Evolutionary conservation across 2,888 invertebrate species (phyloP).

Genomic region (Meteorus colon): DNA sequence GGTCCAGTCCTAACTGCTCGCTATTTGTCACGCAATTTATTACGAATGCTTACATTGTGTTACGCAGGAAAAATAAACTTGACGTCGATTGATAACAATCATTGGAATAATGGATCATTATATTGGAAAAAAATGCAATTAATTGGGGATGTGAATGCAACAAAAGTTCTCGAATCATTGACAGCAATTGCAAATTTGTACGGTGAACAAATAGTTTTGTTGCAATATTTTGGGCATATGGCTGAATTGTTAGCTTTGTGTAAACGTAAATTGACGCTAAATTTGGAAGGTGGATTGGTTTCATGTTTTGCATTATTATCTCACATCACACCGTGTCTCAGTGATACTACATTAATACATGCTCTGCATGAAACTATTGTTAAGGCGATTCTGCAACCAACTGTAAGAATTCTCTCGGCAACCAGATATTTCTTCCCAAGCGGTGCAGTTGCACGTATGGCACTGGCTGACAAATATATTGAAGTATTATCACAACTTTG

Average conservation of each 20-base stretch:
- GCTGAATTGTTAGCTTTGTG: constrained; percentile 88
- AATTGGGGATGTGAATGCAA: constrained; percentile 87
- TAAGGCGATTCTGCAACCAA: constrained; percentile 87
- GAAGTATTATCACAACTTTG: constrained; percentile 89
- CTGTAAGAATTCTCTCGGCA: constrained; percentile 86
- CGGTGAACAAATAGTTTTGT: constrained; percentile 89
- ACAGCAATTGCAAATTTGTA: constrained; percentile 91
- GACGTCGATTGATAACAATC: constrained; percentile 72
- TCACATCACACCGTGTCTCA: constrained; percentile 86
- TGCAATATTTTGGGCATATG: constrained; percentile 93
- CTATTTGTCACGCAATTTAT: constrained; percentile 90
- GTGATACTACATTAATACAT: constrained; percentile 90
- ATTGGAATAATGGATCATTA: constrained; percentile 75
- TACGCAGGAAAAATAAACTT: constrained; percentile 90
- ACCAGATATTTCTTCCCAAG: constrained; percentile 87
- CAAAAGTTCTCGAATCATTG: constrained; percentile 92
- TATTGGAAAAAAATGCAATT: constrained; percentile 80
- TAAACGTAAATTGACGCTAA: constrained; percentile 85
- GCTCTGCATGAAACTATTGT: constrained; percentile 91
- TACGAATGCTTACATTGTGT: constrained; percentile 95
- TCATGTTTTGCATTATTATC: constrained; percentile 88
- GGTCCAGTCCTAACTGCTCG: constrained; percentile 96
- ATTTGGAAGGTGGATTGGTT: constrained; percentile 91
- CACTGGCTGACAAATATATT: constrained; percentile 86
- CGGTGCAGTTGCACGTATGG: constrained; percentile 83